Evolutionary conservation across 2,888 invertebrate genomes (phyloP).

Genomic region (Lasioglossum marginatum): DNA sequence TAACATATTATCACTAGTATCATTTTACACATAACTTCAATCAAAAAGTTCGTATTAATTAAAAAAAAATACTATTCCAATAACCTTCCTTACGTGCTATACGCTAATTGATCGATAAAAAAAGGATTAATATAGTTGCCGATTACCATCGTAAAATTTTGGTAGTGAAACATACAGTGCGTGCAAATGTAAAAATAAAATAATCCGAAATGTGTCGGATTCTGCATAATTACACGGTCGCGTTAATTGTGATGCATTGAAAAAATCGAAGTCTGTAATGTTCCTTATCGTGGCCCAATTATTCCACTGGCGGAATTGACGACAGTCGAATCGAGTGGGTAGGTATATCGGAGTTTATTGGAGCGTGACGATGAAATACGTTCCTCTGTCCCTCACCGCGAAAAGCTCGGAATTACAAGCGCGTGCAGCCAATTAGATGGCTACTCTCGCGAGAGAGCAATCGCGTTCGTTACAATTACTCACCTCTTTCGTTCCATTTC

Average conservation of each 20-base stretch:
- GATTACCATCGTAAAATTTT: background rate
- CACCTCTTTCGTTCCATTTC: background rate
- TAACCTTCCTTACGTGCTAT: background rate
- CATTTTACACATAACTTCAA: background rate
- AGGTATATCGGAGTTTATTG: constrained; percentile 28
- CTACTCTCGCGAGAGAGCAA: constrained; percentile 11
- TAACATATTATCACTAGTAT: too few relatives aligned
- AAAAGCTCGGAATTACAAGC: constrained; percentile 43
- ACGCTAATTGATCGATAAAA: background rate
- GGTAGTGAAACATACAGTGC: background rate
- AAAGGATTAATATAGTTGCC: background rate
- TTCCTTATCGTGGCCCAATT: background rate
- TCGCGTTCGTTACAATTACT: background rate
- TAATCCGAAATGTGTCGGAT: background rate
- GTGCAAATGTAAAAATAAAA: background rate
- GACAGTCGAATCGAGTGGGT: background rate
- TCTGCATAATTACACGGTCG: background rate
- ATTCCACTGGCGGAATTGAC: background rate
- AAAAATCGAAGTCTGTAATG: background rate
- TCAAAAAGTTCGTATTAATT: background rate
- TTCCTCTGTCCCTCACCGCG: constrained; percentile 25
- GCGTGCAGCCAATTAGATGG: constrained; percentile 50
- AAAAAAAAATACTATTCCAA: background rate
- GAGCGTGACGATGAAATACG: constrained; percentile 43
- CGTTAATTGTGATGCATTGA: background rate